Conservation (phyloP, 2,797 vertebrate genomes). For the Hipposideros larvatus region DNA sequence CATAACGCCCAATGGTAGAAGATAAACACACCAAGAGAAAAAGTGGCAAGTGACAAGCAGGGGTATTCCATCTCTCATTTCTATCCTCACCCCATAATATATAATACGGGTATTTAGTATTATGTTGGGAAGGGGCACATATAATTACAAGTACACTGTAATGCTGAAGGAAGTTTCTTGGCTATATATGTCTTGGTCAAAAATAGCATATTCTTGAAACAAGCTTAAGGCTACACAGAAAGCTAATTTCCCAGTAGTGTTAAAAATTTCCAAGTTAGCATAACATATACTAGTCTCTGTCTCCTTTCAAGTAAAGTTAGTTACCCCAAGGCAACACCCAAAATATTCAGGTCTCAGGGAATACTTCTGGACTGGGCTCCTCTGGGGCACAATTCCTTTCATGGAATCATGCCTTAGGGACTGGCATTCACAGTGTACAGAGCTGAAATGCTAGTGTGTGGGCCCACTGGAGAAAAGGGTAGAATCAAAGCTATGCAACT, state of each 20-base stretch:
- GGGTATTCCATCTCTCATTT: neutral
- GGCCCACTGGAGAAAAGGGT: too few species aligned
- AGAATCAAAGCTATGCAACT: neutral
- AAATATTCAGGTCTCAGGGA: neutral
- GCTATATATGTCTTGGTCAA: neutral
- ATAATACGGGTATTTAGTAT: neutral
- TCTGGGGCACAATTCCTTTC: neutral
- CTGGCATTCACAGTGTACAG: neutral
- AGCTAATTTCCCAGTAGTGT: neutral
- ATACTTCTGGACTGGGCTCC: neutral
- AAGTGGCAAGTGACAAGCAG: neutral
- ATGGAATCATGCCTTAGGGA: neutral
- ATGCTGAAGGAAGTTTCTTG: neutral
- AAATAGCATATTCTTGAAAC: neutral
- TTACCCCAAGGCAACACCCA: neutral
- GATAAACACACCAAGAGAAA: neutral
- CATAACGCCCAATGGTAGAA: neutral
- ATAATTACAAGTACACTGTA: neutral
- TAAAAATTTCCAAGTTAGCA: neutral
- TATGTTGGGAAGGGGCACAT: accelerated
- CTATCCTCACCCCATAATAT: neutral
- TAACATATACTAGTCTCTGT: neutral
- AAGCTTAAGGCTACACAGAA: neutral
- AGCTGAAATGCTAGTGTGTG: neutral
- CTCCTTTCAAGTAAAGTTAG: neutral